Evolutionary conservation across 1,140 invertebrate genomes (phyloP), one percentile per base, ranked within the genome.

Genomic region (Triops cancriformis): DNA sequence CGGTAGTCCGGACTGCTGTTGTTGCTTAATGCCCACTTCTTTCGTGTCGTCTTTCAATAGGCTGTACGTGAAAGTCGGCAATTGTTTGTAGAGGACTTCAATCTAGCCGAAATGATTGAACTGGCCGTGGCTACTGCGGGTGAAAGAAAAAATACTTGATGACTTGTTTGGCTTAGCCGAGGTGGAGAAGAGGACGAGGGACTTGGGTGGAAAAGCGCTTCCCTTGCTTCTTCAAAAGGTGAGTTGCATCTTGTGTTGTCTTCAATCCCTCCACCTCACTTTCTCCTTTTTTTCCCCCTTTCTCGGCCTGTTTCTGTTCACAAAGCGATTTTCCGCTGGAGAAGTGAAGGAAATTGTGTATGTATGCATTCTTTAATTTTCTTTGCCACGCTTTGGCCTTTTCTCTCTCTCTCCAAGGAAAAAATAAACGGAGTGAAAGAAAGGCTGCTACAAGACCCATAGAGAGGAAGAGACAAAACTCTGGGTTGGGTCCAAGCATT

Each of bases 51-150:
- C 23, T 64, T 64, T 64, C 51, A 23, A 64, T 64, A 64, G 51
- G n/a, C 51, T 64, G 51, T 23, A 7, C 51, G 51, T 64, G 51
- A 64, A 64, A 64, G 51, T 14, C 51, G 51, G 51, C 51, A 64
- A 64, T 64, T 64, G 51, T 64, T 64, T 64, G 51, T 64, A 64
- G 51, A 64, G 51, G 51, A 18, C 51, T 64, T 64, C 51, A 64
- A 64, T 64, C 51, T 64, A 14, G 51, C 14, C 51, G 18, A 64
- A 64, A 18, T 64, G 51, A 64, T 64, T 64, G 51, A 64, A 64
- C 51, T 64, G 51, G 51, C 51, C 51, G 31, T 7, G 51, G 43
- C 43, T 18, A 45, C 51, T 64, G 51, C 6, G 51, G 7, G 31
- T 4, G 7, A 37, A 37, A 37, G 31, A 64, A 64, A 64, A 18